Percentiles rank a stretch among this genome's conserved stretches.
Conservation (phyloP, 2,888 invertebrate species). For the Alentia gelatinosa region DNA sequence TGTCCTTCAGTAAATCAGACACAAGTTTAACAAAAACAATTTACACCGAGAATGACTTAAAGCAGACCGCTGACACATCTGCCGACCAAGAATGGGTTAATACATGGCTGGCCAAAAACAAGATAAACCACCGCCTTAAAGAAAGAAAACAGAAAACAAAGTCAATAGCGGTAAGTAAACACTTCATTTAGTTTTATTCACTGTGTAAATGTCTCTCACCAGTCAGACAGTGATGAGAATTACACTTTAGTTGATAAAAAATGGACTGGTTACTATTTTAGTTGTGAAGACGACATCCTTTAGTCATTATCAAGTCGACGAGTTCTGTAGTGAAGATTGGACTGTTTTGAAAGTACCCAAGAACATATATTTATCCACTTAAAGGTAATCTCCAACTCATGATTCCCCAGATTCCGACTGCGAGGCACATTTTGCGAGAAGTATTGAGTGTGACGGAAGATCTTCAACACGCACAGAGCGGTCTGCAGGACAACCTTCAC, state of each 20-base stretch:
- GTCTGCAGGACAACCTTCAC: background rate
- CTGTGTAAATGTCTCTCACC: background rate
- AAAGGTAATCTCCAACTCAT: background rate
- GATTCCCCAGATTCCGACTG: constrained; percentile 18
- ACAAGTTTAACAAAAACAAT: too few species aligned
- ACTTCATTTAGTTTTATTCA: too few species aligned
- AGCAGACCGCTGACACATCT: background rate
- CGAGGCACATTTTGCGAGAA: background rate
- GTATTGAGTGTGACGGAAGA: background rate
- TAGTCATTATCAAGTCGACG: background rate
- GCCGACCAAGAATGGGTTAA: constrained; percentile 24
- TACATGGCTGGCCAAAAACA: background rate
- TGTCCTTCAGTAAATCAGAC: too few species aligned
- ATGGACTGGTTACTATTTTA: too few species aligned
- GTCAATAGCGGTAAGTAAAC: background rate
- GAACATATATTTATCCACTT: background rate
- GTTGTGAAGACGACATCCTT: too few species aligned
- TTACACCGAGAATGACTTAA: too few species aligned
- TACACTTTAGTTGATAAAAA: too few species aligned
- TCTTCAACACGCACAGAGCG: background rate
- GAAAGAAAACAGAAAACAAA: background rate
- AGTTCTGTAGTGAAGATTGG: background rate
- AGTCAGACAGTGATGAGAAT: background rate
- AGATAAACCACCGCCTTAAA: constrained; percentile 22
- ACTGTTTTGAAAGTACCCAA: background rate